Conservation (phyloP, 1,140 invertebrate genomes). For the Hylyphantes graminicola region DNA sequence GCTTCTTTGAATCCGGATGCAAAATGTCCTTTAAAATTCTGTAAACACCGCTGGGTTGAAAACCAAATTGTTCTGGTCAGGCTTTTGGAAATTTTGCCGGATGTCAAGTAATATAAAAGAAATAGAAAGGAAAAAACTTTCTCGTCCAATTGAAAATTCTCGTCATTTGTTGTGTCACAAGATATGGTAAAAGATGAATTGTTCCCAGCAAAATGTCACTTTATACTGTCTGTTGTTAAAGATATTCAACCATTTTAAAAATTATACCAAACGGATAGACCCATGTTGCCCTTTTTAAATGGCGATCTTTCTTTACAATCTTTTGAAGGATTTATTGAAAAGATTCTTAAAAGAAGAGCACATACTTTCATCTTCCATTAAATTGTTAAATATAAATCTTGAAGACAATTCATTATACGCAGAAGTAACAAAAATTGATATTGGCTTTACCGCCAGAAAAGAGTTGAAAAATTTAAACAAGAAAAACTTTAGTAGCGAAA, state of each 20-base stretch:
- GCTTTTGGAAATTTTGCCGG: conserved; percentile 8
- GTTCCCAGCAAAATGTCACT: background rate
- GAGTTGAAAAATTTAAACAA: background rate
- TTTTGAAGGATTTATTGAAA: conserved; percentile 14
- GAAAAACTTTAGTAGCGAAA: background rate
- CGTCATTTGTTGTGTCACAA: background rate
- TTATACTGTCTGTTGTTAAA: background rate
- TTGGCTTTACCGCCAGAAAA: conserved; percentile 6
- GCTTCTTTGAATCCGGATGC: background rate
- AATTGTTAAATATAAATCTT: conserved; percentile 5
- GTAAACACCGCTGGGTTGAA: background rate
- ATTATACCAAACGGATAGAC: background rate
- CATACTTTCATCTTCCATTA: conserved; percentile 9
- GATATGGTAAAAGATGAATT: conserved; percentile 6
- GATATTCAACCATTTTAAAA: conserved; percentile 11
- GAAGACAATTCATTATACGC: background rate
- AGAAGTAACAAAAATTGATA: conserved; percentile 6
- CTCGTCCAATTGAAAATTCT: background rate
- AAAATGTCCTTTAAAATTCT: conserved; percentile 2
- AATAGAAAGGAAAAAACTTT: background rate
- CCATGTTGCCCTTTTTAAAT: conserved; percentile 18
- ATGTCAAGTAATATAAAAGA: background rate
- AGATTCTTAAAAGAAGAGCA: conserved; percentile 17
- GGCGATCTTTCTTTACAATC: background rate
- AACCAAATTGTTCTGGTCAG: background rate